Percentiles rank a stretch among this genome's conserved stretches.
Conservation (phyloP, 2,797 vertebrate genomes). For the Lagothrix lagotricha region DNA sequence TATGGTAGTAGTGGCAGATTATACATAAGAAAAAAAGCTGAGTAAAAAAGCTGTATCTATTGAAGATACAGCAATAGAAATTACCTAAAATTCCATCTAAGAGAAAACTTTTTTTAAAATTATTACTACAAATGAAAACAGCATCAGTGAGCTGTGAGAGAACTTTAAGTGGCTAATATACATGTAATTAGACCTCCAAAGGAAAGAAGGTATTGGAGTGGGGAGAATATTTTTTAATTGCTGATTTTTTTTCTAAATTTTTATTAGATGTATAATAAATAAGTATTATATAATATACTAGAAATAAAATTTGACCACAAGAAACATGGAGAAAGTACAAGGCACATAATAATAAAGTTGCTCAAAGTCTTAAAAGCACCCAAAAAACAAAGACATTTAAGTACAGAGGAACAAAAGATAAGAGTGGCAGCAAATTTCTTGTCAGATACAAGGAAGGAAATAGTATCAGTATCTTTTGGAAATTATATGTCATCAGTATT, state of each 20-base stretch:
- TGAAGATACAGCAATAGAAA: background rate
- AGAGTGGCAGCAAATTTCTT: background rate
- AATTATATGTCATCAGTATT: background rate
- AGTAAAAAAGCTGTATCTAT: background rate
- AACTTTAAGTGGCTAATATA: background rate
- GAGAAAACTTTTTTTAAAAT: background rate
- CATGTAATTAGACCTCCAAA: background rate
- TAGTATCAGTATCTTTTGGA: background rate
- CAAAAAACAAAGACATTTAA: background rate
- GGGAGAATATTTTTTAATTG: background rate
- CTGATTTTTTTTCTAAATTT: background rate
- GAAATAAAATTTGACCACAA: background rate
- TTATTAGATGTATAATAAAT: background rate
- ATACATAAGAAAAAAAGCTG: background rate
- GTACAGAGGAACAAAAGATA: background rate
- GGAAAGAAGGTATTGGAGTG: background rate
- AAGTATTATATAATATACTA: background rate
- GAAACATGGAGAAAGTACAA: background rate
- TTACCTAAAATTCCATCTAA: background rate
- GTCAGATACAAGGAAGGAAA: background rate
- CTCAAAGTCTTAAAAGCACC: conserved; percentile 6
- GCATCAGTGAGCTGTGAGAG: background rate
- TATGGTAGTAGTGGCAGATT: background rate
- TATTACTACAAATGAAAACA: background rate
- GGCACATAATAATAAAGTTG: background rate